Base-by-base conservation (phyloP, 2,797 vertebrate genomes). In the Champsocephalus esox region DNA sequence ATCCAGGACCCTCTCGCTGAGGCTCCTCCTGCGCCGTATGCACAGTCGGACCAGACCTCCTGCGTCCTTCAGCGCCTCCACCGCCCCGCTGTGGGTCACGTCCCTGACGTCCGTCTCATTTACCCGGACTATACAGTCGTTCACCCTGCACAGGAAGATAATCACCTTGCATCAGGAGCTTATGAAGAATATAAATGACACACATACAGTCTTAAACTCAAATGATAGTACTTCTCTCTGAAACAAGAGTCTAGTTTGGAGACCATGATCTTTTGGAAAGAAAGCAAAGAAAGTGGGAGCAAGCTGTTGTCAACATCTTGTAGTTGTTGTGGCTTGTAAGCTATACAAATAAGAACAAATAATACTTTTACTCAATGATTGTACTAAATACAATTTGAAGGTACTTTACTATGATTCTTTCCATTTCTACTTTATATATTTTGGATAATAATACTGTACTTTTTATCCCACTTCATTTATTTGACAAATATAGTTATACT, bases 11-110 rank as follows among this genome's bases (percentile, higher is more conserved):
- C 96, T 98, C 92, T 99, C 98, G 0, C 96, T 93, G 68, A 96
- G 89, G 61, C 96, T 96, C 91, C 96, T 97, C 87, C 97, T 95
- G 80, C 98, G 96, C 83, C 97, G 95, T 80, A 99, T 95, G 16
- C 97, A 98, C 49, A 99, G 93, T 50, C 96, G 92, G 65, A 99
- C 98, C 32, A 98, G 95, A 71, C 96, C 97, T 44, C 98, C 98
- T 0, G 98, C 98, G 68, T 99, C 98, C 88, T 99, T 99, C 86
- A 99, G 82, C 0, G 98, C 98, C 87, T 99, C 98, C 72, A 99
- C 98, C 0, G 98, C 98, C 83, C 96, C 97, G 78, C 98, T 99
- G 90, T 99, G 98, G 77, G 97, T 99, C 91, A 99, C 97, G 75
- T 98, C 97, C 61, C 95, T 95, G 61, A 98, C 98, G 21, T 99